Conservation (phyloP, 1,140 invertebrate species). For the Eciton burchellii region DNA sequence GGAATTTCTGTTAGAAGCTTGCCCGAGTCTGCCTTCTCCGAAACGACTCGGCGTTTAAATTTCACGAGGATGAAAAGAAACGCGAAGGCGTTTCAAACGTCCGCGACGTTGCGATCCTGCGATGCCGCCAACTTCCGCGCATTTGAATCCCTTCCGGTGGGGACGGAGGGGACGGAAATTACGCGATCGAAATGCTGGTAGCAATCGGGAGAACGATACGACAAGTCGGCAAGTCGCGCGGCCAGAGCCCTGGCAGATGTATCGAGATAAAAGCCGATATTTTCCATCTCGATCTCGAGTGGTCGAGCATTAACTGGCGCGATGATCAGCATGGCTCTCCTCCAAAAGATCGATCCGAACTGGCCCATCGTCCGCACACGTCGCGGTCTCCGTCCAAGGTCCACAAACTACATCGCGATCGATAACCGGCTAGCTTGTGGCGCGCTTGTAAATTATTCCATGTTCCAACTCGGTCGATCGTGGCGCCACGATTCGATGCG, state of each 20-base stretch:
- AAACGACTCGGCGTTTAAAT: too few species aligned
- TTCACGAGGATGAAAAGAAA: too few species aligned
- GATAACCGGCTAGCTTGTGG: too few species aligned
- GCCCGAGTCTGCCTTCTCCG: too few species aligned
- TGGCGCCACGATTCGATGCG: not conserved
- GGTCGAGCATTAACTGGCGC: constrained; percentile 3
- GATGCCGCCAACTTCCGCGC: not conserved
- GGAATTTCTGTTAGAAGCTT: too few species aligned
- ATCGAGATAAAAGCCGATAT: constrained; percentile 21
- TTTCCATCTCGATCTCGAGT: not conserved
- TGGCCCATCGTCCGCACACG: constrained; percentile 93
- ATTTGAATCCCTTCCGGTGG: not conserved
- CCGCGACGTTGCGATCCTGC: not conserved
- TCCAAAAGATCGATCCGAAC: constrained; percentile 97
- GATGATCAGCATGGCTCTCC: constrained; percentile 91
- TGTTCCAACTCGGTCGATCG: not conserved
- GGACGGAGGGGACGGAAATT: too few species aligned
- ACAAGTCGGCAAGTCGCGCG: too few species aligned
- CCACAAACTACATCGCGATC: not conserved
- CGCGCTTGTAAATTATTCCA: too few species aligned
- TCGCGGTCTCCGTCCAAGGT: not conserved
- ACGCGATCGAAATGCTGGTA: not conserved
- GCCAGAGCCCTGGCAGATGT: too few species aligned
- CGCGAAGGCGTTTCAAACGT: too few species aligned
- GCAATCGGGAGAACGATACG: too few species aligned